Evolutionary conservation across 1,140 invertebrate genomes (phyloP), one percentile per base, ranked within the genome.

Genomic region (Zaprionus camerounensis): DNA sequence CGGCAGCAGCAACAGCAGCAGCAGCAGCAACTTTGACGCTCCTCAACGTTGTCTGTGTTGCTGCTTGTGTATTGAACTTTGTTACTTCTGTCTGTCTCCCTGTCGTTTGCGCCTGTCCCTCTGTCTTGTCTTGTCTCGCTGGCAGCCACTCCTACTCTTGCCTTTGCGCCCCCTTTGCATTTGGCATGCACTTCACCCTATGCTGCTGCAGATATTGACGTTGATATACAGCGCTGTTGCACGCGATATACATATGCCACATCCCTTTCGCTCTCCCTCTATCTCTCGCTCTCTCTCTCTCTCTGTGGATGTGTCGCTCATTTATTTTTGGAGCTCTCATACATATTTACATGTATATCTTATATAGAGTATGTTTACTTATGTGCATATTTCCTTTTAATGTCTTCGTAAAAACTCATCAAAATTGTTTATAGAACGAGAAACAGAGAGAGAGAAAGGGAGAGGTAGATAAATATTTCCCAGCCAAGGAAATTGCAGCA

Each of bases 121-220:
- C 31, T 51, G 71, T 76, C 81, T 80, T 82, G 68, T 70, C 76
- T 62, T 65, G 70, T 77, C 64, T 69, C 69, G 69, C 78, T 83
- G 84, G 72, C 81, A 73, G 56, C 79, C 76, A 78, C 78, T 84
- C 80, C 85, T 80, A 84, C 84, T 84, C 75, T 34, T 11, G 9
- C 31, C 38, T 41, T 41, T n/a, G 15, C 44, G n/a, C 44, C n/a
- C 41, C 7, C 6, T 46, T 2, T 76, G 73, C 78, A 68, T 73
- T 73, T 70, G 65, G 80, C 78, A 68, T 76, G 80, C 79, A 91
- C 86, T 77, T 91, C 87, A 91, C 86, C 82, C 86, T 81, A 86
- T 82, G 76, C 85, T 82, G 76, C 85, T 72, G 82, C 69, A 80
- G 86, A 91, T 91, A 86, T 91, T 91, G 86, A 91, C 86, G 86